Base-by-base conservation (phyloP, 1,140 invertebrate species). In the Parasteatoda tepidariorum region DNA sequence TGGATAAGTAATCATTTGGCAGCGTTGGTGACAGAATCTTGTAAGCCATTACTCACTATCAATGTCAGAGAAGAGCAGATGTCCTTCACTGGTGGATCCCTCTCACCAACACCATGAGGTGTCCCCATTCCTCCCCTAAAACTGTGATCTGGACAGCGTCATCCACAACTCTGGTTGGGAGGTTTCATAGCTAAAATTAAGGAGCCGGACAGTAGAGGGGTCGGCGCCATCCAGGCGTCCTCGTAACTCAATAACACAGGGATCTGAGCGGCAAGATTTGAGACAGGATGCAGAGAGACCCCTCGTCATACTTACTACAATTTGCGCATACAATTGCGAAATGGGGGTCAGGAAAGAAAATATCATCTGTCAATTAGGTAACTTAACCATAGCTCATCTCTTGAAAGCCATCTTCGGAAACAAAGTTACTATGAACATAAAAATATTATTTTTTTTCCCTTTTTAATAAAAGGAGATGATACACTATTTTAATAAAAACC, bases 121-220 rank as follows among this genome's bases (percentile, higher is more conserved):
- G 75, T 38, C 75, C 62, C 54, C 54, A 4, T 59, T 64, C 75
- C 38, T 31, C 34, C 76, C 74, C 61, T 61, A 48, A 61, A 73
- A 73, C 71, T 38, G 41, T 33, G 71, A 61, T 34, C 64, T 68
- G 64, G 76, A 81, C 64, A 68, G 33, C 64, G 64, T 68, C 76
- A 81, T 64, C 41, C 13, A 11, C 26, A 31, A 11, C 31, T 18
- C 9, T 13, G 28, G 24, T 7, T 22, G 22, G 59, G 31, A 64
- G 76, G 66, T 68, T 62, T 70, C 76, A 81, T 68, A 68, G 76
- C 64, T 59, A 34, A 62, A 68, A 81, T 81, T 55, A 81, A 81
- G 76, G 75, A 61, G 41, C 66, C 76, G 76, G 76, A 55, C 76
- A 81, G 62, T n/a, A n/a, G 28, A 33, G 62, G 24, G 54, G 11